Base-by-base conservation (phyloP, 2,888 invertebrate species). In the Campoplex nolae region DNA sequence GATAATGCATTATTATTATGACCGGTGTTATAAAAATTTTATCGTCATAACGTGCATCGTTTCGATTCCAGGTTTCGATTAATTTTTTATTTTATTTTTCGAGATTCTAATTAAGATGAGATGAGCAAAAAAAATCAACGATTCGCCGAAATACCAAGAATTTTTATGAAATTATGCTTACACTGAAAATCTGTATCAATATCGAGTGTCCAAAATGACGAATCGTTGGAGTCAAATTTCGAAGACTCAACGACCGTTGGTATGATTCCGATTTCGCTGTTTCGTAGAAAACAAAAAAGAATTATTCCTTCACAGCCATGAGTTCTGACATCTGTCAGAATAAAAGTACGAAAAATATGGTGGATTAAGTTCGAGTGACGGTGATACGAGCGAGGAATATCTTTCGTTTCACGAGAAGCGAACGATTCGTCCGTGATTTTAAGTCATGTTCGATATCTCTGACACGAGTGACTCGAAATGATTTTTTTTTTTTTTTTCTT, bases 331-430 rank as follows among this genome's bases (percentile, higher is more conserved):
- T 32, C 32, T 16, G 62, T 62, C 62, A 32, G 32, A 28, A 58
- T 28, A 32, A 62, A 32, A 32, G 32, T 62, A 4, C 16, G 38
- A 81, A 78, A 81, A 86, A 78, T 74, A 74, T 81, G 74, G 58
- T 54, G 74, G 77, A 82, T 81, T 81, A 75, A 84, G 74, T 48
- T 73, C 73, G 70, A 42, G 65, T 54, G 83, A 65, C 79, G 42
- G 28, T 38, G 32, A 62, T 8, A 35, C 70, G 68, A 51, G 54
- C 74, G 35, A 75, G 74, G 65, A 62, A 70, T 35, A 23, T 77
- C n/a, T 74, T 74, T 23, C 0, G 8, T 38, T 65, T 71, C n/a
- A 23, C 32, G 28, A 62, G 74, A 78, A 51, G 58, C 51, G 42
- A 28, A 56, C 13, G 56, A 32, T 62, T 79, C 16, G 18, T 4